Base-by-base conservation (phyloP, 2,113 vertebrate genomes). In the Chloropsis cyanopogon region DNA sequence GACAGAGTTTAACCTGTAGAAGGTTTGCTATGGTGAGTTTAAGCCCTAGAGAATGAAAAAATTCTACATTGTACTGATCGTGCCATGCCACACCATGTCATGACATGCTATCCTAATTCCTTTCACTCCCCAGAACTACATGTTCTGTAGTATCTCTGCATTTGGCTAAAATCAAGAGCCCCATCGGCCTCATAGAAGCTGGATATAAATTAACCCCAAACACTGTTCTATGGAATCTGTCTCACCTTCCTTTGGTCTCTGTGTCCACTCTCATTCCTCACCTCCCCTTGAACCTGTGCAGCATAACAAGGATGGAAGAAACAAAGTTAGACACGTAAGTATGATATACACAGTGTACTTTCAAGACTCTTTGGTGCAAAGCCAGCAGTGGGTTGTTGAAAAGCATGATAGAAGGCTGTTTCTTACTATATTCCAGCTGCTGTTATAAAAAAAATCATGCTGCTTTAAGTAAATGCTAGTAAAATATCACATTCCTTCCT, bases 401-500 rank as follows among this genome's bases (percentile, higher is more conserved):
- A 96, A 93, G 23, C 42, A 57, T 42, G 63, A 92, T 69, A 70
- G 71, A 92, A 80, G 9, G 79, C 46, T 92, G 90, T 80, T 91
- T 71, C 68, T 91, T 70, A 41, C 85, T 65, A 80, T 85, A 92
- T 80, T 90, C 59, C 82, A 94, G 88, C 78, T 95, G 85, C 69
- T 95, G 85, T 31, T 42, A 73, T 85, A 9, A 71, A 92, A 93
- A 61, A 88, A 31, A 16, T 16, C 29, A 60, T n/a, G 23, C 25
- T 91, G 44, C 52, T 76, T 75, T 75, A 86, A 91, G 77, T 60
- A 92, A 96, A 96, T 69, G 28, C 50, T 86, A 86, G 47, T 92
- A 95, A 95, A 96, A 94, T 53, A 88, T 66, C 93, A 82, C 75
- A 80, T 96, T 96, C 92, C 61, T 92, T 93, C 88, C 50, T 57